Percentiles rank a stretch among this genome's conserved stretches.
Evolutionary conservation across 2,113 vertebrate genomes (phyloP).

Genomic region (Clarias magur): DNA sequence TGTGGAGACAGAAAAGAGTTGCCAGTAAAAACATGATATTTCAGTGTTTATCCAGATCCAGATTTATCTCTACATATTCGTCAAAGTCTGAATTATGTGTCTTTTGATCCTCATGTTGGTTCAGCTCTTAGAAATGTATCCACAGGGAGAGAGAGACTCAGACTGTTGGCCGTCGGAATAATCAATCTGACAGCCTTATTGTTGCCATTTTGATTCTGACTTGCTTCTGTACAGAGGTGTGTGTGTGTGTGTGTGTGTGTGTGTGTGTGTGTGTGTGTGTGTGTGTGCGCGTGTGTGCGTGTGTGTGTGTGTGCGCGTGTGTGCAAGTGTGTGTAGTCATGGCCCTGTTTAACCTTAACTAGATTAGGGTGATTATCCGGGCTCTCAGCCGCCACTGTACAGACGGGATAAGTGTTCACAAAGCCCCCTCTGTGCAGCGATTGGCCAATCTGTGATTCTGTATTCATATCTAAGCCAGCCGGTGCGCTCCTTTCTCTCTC

Average conservation of each 20-base stretch:
- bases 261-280: conserved; percentile 81
- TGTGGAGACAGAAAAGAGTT: not conserved
- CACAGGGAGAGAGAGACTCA: conserved; percentile 67
- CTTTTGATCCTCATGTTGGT: not conserved
- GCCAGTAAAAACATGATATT: not conserved
- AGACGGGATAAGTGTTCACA: conserved; percentile 87
- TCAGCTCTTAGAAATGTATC: conserved; percentile 16
- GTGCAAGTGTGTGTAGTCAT: conserved; percentile 79
- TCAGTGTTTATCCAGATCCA: not conserved
- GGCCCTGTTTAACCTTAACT: conserved; percentile 92
- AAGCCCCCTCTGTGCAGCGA: conserved; percentile 68
- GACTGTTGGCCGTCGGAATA: conserved; percentile 81
- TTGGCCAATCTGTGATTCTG: conserved; percentile 75
- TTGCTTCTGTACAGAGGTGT: conserved; percentile 78
- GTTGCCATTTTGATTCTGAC: conserved; percentile 77
- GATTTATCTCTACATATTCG: not conserved
- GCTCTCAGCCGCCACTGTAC: conserved; percentile 88
- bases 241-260: conserved; percentile 80
- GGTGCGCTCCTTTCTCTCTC: conserved; percentile 63
- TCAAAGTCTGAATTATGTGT: not conserved
- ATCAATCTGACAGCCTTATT: conserved; percentile 92
- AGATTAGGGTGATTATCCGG: conserved; percentile 90
- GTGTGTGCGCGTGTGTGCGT: conserved; percentile 78
- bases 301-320: conserved; percentile 81
- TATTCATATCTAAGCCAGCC: conserved; percentile 79